These are phyloP conservation scores for Babyrousa celebensis DNA, from an alignment of 2,797 vertebrate genomes.

Conservation along the genomic window DNA sequence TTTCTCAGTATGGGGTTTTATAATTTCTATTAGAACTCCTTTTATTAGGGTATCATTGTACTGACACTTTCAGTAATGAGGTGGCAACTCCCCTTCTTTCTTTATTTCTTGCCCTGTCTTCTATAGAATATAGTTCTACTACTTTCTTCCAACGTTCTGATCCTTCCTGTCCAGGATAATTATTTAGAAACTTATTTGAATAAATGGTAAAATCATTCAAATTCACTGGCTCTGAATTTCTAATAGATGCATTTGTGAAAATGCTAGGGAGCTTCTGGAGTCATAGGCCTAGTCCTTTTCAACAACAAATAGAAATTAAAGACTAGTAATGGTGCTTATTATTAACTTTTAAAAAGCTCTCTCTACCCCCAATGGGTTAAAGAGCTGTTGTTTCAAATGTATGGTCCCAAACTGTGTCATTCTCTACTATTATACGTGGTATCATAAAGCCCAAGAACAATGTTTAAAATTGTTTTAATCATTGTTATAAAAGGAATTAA, in stretches of 20 bases:
- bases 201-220: slow-evolving; percentile 68
- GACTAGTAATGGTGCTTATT: slow-evolving; percentile 45
- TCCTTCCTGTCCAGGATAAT: not conserved
- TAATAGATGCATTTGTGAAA: slow-evolving; percentile 72
- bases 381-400: slow-evolving; percentile 57
- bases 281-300: slow-evolving; percentile 21
- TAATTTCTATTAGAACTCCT: slow-evolving; percentile 12
- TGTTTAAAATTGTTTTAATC: slow-evolving; percentile 68
- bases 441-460: slow-evolving; percentile 1
- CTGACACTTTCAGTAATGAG: slow-evolving; percentile 63
- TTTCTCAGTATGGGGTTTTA: slow-evolving; percentile 50
- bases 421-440: not conserved
- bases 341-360: slow-evolving; percentile 51
- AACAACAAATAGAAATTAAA: slow-evolving; percentile 74
- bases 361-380: not conserved
- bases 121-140: not conserved
- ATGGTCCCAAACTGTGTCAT: slow-evolving; percentile 18
- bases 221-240: not conserved
- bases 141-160: slow-evolving; percentile 3
- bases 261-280: slow-evolving; percentile 15
- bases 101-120: slow-evolving; percentile 58
- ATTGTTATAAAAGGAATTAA: slow-evolving; percentile 53
- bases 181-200: slow-evolving; percentile 70
- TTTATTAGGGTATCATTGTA: slow-evolving; percentile 71
- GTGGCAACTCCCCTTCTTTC: slow-evolving; percentile 5